phyloP scores from a whole-genome alignment of 2,797 vertebrate species.

The Pelochelys cantorii region DNA sequence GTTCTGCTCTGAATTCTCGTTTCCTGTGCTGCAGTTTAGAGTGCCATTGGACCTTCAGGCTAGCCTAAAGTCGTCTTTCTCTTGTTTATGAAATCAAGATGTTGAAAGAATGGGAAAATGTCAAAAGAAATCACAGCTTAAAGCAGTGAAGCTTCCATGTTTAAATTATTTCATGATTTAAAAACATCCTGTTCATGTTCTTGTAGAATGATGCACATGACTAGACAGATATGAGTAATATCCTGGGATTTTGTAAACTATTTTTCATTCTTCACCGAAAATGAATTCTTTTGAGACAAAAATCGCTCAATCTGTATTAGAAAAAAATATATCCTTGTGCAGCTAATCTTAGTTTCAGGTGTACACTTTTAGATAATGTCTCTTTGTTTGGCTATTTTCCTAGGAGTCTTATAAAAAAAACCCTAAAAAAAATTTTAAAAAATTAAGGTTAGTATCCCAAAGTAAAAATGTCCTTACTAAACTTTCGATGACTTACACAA shows the following conservation, averaged over 20 bases:
- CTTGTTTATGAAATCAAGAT: neutral
- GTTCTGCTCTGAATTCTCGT: neutral
- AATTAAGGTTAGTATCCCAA: neutral
- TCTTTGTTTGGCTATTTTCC: neutral
- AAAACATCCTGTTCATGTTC: conserved; percentile 28
- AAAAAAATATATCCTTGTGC: neutral
- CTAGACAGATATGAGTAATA: neutral
- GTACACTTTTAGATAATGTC: neutral
- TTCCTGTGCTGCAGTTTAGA: neutral
- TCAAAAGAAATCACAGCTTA: neutral
- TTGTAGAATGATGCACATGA: neutral
- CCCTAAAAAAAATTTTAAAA: neutral
- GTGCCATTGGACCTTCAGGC: neutral
- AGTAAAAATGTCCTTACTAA: neutral
- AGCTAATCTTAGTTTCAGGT: neutral
- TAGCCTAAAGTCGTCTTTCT: neutral
- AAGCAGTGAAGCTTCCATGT: neutral
- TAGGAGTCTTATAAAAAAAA: neutral
- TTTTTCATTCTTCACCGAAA: neutral
- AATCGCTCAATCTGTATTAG: neutral
- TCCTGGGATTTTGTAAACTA: neutral
- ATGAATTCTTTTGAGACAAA: neutral
- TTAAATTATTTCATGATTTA: conserved; percentile 34
- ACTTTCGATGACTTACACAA: neutral
- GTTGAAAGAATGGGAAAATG: neutral